Base-by-base conservation (phyloP, 2,113 vertebrate species). In the Muscicapa adusta region DNA sequence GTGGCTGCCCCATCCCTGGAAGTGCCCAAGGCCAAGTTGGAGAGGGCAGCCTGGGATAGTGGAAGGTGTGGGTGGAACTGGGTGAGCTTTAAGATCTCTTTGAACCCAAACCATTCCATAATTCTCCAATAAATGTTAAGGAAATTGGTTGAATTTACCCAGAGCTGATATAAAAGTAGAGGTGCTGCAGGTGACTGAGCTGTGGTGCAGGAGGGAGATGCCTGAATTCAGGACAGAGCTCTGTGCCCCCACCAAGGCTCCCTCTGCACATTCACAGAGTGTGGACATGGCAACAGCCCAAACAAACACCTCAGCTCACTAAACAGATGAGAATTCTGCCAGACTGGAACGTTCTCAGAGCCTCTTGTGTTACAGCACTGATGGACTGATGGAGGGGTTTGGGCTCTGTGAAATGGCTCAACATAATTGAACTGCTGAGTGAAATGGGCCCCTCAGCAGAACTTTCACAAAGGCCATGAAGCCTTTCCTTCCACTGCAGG, bases 1-100 rank as follows among this genome's bases (percentile, higher is more conserved):
- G 34, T 31, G 70, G 29, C 62, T 68, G n/a, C 25, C 14, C 18
- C 61, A 40, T 40, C 51, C 47, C 29, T 74, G 45, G 45, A 7
- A 61, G 20, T 75, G 54, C 23, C 31, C 54, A 22, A 42, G 47
- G 25, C n/a, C 62, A 47, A n/a, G 29, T 0, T 34, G 25, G 47
- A 53, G 4, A 13, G n/a, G 58, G 40, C 20, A 47, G 0, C 24
- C 38, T 31, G 14, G 42, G 17, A 8, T 0, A 12, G 9, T 34
- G 70, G 54, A 31, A 82, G 19, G 20, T 34, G n/a, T 54, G 43
- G 1, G 5, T 60, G n/a, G 7, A 22, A 18, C 9, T 16, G 22
- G 14, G 23, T n/a, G 70, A 25, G 17, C 17, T 47, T 47, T 75
- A 26, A 75, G n/a, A 4, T 26, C 47, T 25, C 38, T 53, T 60